Base-by-base conservation (phyloP, 1,140 invertebrate genomes). In the Rhynchophorus ferrugineus region DNA sequence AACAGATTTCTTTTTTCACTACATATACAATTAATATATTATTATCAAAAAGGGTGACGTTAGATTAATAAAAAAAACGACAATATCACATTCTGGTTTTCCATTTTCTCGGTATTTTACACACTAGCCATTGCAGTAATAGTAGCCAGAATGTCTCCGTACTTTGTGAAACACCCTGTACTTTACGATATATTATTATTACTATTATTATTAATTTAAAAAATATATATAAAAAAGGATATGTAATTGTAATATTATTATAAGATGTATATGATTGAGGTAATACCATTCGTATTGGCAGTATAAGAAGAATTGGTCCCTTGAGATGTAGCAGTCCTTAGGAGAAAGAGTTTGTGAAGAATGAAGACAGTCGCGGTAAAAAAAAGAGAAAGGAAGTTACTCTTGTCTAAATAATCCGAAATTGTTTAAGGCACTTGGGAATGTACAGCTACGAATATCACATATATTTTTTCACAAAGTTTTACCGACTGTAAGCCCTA, bases 271-370 rank as follows among this genome's bases (percentile, higher is more conserved):
- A 16, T 9, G 9, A 9, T 5, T 39, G 9, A 17, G 3, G 17
- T 7, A 16, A 39, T 39, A 39, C 37, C 37, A 3, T 39, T 9
- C 7, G 17, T 36, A n/a, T 39, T 39, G 37, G 37, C 37, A 39
- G 37, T 39, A 39, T 3, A 29, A 5, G 24, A 39, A 39, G 19
- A 39, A 39, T 39, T 39, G 37, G 17, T 39, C 37, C 37, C 37
- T 39, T 39, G 37, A 39, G 37, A 16, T 37, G 9, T 16, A 36
- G 16, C 34, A 36, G 34, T 36, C 34, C 3, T 3, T 3, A 36
- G 11, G 11, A 36, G 16, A 36, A 36, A 11, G n/a, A 36, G n/a
- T 13, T 14, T 13, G 34, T 11, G 34, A 3, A 14, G n/a, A 11
- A 11, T 36, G 3, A 11, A 13, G 16, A 36, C n/a, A 36, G 3